phyloP scores from a whole-genome alignment of 2,888 invertebrate species.

The Dyspetes luteomarginatus region DNA sequence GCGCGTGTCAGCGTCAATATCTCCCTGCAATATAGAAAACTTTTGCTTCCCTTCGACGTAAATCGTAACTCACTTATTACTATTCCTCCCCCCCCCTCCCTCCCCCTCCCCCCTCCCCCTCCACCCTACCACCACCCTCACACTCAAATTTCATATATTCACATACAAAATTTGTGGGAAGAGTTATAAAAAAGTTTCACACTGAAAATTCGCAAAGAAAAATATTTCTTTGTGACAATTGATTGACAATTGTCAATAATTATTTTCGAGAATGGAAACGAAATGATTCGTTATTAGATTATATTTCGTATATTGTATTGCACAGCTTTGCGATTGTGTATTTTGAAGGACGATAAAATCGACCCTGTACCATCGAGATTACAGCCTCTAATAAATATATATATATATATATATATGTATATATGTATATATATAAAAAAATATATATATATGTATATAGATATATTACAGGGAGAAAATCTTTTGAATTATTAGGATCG shows the following conservation, averaged over 20 bases:
- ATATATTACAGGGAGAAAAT: constrained; percentile 17
- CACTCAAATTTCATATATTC: constrained; percentile 2
- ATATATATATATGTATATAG: constrained; percentile 4
- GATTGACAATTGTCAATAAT: constrained; percentile 65
- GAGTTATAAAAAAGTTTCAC: constrained; percentile 35
- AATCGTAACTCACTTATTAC: constrained; percentile 66
- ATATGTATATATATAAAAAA: not conserved
- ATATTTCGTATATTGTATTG: not conserved
- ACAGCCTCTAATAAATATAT: too few relatives aligned
- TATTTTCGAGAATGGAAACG: constrained; percentile 1
- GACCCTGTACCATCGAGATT: not conserved
- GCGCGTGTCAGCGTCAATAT: constrained; percentile 67
- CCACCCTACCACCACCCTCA: constrained; percentile 16
- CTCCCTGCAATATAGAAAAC: constrained; percentile 17
- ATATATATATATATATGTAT: not conserved
- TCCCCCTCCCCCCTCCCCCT: too few relatives aligned
- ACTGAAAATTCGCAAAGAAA: not conserved
- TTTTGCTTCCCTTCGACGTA: constrained; percentile 34
- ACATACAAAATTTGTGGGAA: constrained; percentile 22
- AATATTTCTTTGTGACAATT: constrained; percentile 56
- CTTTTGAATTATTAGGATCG: constrained; percentile 55
- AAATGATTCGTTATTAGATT: not conserved
- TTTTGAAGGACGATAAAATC: not conserved
- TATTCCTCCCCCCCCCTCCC: constrained; percentile 19
- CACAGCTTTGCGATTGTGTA: not conserved